A percentile compares a stretch with the other conserved stretches of the same genome.
phyloP scores from a whole-genome alignment of 2,113 vertebrate species.

The Ciconia maguari region DNA sequence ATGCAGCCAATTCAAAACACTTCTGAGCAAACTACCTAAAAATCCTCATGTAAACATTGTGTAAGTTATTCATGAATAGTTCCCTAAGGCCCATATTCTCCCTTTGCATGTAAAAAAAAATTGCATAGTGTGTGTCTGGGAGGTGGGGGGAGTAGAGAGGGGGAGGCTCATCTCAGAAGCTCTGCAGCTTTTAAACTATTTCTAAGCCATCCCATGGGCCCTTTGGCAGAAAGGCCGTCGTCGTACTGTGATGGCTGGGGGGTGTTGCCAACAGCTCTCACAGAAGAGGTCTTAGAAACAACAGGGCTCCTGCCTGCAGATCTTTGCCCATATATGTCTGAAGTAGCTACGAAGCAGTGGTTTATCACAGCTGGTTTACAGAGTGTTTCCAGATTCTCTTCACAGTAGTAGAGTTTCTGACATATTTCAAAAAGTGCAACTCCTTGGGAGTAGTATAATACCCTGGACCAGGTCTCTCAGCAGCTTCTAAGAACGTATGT shows the following conservation, averaged over 20 bases:
- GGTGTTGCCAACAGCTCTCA: conserved; percentile 1
- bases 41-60: conserved; percentile 35
- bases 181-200: background rate
- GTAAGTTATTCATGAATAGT: conserved; percentile 35
- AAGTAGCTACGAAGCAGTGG: background rate
- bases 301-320: background rate
- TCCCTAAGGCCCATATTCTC: background rate
- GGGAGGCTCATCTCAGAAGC: background rate
- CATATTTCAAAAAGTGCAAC: conserved; percentile 13
- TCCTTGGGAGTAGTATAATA: conserved; percentile 12
- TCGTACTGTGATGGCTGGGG: background rate
- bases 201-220: background rate
- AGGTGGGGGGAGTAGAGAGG: background rate
- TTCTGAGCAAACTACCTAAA: conserved; percentile 47
- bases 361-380: conserved; percentile 32
- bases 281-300: conserved; percentile 6
- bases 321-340: background rate
- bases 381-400: conserved; percentile 32
- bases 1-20: background rate
- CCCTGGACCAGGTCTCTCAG: background rate
- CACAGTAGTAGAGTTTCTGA: background rate
- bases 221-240: background rate
- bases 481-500: conserved; percentile 1
- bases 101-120: background rate
- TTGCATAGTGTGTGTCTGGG: background rate